Conservation (phyloP, 2,113 vertebrate genomes). For the Loxodonta africana region DNA sequence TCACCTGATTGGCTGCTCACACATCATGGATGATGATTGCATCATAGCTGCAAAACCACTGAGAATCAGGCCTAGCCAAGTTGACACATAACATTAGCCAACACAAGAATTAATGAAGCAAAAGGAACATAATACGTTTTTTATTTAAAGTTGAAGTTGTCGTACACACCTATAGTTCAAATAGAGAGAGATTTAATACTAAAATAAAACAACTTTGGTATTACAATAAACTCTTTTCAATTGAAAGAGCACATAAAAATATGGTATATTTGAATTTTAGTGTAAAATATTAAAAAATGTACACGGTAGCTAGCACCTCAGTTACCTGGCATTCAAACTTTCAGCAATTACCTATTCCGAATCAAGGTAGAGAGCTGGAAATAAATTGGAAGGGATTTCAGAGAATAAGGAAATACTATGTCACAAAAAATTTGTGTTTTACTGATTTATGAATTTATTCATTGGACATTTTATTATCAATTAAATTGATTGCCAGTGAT, state of each 20-base stretch:
- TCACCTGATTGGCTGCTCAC: neutral
- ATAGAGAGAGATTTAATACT: slow-evolving; percentile 11
- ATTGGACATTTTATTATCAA: neutral
- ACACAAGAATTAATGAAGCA: neutral
- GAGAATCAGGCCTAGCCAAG: neutral
- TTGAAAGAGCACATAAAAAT: neutral
- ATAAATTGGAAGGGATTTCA: neutral
- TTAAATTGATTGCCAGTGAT: neutral
- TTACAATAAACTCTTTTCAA: neutral
- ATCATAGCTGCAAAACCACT: neutral
- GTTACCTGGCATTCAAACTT: neutral
- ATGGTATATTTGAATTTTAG: neutral
- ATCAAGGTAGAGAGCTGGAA: neutral
- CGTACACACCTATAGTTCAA: neutral
- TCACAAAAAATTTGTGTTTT: neutral
- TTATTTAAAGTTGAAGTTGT: slow-evolving; percentile 36
- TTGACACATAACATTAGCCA: neutral
- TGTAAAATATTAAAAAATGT: neutral
- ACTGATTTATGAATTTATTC: neutral
- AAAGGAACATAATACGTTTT: neutral
- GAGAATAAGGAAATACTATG: neutral
- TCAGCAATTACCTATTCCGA: neutral
- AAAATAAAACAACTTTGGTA: neutral
- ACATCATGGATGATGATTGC: neutral
- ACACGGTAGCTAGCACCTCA: neutral